Conservation (phyloP, 2,797 vertebrate species). For the Triplophysa bombifrons region DNA sequence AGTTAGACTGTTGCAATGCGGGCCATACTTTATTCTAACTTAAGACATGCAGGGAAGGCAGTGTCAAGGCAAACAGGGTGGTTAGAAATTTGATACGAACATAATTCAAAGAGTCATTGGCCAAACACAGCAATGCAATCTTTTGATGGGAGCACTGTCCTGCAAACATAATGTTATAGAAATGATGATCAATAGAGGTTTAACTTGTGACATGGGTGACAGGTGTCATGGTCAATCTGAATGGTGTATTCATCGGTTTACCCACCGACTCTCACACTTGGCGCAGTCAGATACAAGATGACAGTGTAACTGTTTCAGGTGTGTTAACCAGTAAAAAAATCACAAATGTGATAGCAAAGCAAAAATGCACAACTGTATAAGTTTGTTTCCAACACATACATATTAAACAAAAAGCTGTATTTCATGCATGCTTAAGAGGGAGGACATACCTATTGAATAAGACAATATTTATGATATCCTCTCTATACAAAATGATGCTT, state of each 20-base stretch:
- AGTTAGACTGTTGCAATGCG: constrained; percentile 52
- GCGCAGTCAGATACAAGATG: background rate
- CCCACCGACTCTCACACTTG: background rate
- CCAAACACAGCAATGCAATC: background rate
- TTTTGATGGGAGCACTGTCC: background rate
- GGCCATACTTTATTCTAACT: constrained; percentile 48
- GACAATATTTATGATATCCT: background rate
- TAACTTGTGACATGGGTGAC: background rate
- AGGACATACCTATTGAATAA: background rate
- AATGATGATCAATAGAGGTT: background rate
- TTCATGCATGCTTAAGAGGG: background rate
- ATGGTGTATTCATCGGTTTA: constrained; percentile 9
- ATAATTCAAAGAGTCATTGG: background rate
- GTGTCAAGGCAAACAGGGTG: constrained; percentile 6
- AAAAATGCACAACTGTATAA: background rate
- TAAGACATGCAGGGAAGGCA: background rate
- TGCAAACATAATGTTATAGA: background rate
- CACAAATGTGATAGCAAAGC: too few species aligned
- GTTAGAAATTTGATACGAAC: background rate
- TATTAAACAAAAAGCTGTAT: background rate
- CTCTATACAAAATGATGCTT: background rate
- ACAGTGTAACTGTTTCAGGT: background rate
- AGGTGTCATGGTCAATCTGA: background rate
- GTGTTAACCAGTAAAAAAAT: background rate
- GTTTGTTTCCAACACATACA: background rate